These are phyloP conservation scores for Tragelaphus imberbis DNA, from an alignment of 2,113 vertebrate species.

Conservation along the genomic window DNA sequence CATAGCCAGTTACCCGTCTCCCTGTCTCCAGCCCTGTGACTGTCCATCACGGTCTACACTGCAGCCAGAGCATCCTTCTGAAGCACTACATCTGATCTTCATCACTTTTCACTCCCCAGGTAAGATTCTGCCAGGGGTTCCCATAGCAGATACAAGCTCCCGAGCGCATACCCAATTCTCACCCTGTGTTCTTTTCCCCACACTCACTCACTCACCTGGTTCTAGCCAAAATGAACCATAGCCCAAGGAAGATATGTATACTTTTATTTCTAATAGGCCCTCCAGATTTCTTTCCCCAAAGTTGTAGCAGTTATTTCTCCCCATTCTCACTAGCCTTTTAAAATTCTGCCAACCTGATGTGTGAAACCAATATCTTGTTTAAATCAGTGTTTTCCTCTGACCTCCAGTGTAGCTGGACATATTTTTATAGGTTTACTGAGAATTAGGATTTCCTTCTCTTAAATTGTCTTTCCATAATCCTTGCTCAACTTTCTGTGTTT, in stretches of 20 bases:
- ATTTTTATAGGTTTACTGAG: not conserved
- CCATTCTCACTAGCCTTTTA: not conserved
- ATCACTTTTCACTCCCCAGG: not conserved
- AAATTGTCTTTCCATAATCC: not conserved
- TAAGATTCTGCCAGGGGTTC: not conserved
- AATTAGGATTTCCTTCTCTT: not conserved
- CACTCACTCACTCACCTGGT: not conserved
- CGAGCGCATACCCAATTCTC: not conserved
- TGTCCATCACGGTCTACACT: too few species aligned
- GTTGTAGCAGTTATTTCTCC: not conserved
- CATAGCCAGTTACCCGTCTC: not conserved
- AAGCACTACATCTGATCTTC: not conserved
- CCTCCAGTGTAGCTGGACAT: not conserved
- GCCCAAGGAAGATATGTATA: not conserved
- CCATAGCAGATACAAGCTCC: not conserved
- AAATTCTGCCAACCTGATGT: not conserved
- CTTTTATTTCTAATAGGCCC: slow-evolving; percentile 6
- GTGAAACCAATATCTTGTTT: not conserved
- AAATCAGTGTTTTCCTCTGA: not conserved
- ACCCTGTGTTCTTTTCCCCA: not conserved
- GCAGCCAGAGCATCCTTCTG: not conserved
- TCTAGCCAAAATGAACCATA: not conserved
- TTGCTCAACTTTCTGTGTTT: not conserved
- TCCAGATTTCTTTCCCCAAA: not conserved
- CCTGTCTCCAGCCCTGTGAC: not conserved